Evolutionary conservation across 2,797 vertebrate genomes (phyloP).

Genomic region (Phyllotis vaccarum): DNA sequence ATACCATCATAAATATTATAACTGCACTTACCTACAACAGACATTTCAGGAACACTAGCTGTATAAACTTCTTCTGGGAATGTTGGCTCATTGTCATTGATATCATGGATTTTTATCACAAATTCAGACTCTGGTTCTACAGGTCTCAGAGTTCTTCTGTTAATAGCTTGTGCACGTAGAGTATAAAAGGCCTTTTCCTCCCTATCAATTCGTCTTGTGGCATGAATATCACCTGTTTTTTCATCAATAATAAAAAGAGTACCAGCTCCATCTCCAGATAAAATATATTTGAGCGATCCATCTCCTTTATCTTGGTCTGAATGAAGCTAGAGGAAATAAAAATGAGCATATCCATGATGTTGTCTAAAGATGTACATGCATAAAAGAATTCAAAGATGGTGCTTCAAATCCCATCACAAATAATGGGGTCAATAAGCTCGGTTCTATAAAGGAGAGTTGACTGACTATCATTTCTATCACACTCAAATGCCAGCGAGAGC

Average conservation of each 20-base stretch:
- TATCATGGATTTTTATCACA: slow-evolving; percentile 99
- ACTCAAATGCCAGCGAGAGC: not conserved
- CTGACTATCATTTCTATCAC: not conserved
- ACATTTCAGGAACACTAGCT: slow-evolving; percentile 96
- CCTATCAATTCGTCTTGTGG: slow-evolving; percentile 96
- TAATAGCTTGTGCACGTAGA: slow-evolving; percentile 95
- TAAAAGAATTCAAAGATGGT: slow-evolving; percentile 53
- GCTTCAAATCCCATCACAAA: not conserved
- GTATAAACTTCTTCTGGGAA: slow-evolving; percentile 94
- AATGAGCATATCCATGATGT: slow-evolving; percentile 30
- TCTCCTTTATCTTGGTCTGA: slow-evolving; percentile 96
- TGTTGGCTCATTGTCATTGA: slow-evolving; percentile 97
- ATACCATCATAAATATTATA: not conserved
- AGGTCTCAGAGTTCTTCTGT: slow-evolving; percentile 93
- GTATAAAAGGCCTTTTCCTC: slow-evolving; percentile 97
- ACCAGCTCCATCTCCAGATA: slow-evolving; percentile 96
- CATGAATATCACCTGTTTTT: slow-evolving; percentile 97
- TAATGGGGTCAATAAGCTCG: slow-evolving; percentile 57
- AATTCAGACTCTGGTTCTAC: slow-evolving; percentile 97
- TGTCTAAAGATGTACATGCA: not conserved
- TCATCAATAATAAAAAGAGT: slow-evolving; percentile 97
- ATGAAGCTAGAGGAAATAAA: slow-evolving; percentile 91
- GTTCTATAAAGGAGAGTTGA: slow-evolving; percentile 24
- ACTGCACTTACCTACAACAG: slow-evolving; percentile 93
- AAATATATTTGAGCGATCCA: slow-evolving; percentile 94